Evolutionary conservation across 1,140 invertebrate genomes (phyloP).

Genomic region (Eumeta japonica): DNA sequence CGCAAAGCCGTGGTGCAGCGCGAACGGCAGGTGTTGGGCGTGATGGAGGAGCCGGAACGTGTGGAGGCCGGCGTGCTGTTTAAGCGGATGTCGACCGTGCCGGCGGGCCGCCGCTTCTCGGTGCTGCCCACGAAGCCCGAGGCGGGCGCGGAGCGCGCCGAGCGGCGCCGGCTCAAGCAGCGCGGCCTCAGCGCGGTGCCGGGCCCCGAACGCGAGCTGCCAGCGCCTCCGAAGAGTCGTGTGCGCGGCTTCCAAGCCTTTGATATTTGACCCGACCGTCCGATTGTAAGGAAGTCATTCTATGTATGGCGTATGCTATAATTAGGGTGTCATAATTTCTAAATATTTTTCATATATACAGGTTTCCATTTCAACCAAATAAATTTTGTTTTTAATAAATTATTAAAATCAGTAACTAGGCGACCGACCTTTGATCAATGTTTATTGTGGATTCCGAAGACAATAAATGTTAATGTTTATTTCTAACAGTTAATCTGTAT

Average conservation of each 20-base stretch:
- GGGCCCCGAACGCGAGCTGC: conserved; percentile 28
- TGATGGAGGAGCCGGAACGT: conserved; percentile 30
- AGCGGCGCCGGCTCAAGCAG: conserved; percentile 27
- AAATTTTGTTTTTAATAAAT: no score
- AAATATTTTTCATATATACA: conserved; percentile 5
- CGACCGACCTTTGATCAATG: no score
- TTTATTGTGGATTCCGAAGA: no score
- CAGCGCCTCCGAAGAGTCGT: conserved; percentile 29
- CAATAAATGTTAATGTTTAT: no score
- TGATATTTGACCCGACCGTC: no score
- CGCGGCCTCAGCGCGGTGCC: conserved; percentile 38
- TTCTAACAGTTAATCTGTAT: no score
- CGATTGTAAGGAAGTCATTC: no score
- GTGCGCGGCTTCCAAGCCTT: conserved; percentile 39
- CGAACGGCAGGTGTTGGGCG: conserved; percentile 31
- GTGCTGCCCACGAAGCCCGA: conserved; percentile 36
- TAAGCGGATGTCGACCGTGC: conserved; percentile 44
- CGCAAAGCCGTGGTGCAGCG: conserved; percentile 36
- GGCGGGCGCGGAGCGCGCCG: conserved; percentile 14
- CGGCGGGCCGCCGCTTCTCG: conserved; percentile 34
- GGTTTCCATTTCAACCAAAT: no score
- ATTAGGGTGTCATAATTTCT: background rate
- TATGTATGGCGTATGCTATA: no score
- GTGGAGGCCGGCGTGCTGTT: conserved; percentile 39
- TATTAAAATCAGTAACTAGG: no score